phyloP scores from a whole-genome alignment of 2,888 invertebrate genomes.

The Spisula solida region DNA sequence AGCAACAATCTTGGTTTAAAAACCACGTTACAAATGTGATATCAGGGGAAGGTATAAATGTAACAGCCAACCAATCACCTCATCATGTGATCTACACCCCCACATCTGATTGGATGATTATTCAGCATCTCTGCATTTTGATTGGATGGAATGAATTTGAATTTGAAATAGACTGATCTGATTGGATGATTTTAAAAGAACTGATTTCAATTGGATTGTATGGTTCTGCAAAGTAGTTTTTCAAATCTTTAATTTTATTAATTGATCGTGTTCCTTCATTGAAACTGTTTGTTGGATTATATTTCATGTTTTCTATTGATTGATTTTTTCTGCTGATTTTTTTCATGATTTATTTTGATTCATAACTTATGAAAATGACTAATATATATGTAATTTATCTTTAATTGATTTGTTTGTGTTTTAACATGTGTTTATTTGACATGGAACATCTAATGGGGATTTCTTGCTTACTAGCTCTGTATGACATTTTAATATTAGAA shows the following conservation, averaged over 20 bases:
- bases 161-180: conserved; percentile 45
- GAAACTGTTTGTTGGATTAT: conserved; percentile 42
- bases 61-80: conserved; percentile 69
- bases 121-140: conserved; percentile 42
- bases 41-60: conserved; percentile 57
- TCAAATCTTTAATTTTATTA: conserved; percentile 31
- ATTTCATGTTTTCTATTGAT: conserved; percentile 38
- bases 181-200: conserved; percentile 46
- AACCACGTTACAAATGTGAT: conserved; percentile 68
- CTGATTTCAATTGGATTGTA: conserved; percentile 40
- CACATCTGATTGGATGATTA: conserved; percentile 70
- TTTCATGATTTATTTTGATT: conserved; percentile 42
- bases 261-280: conserved; percentile 51
- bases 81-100: conserved; percentile 70
- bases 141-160: conserved; percentile 56
- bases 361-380: conserved; percentile 44
- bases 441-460: conserved; percentile 38
- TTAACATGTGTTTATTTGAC: conserved; percentile 39
- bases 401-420: conserved; percentile 36
- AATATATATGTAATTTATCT: conserved; percentile 53
- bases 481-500: conserved; percentile 38
- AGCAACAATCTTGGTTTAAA: conserved; percentile 75
- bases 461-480: conserved; percentile 44
- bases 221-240: conserved; percentile 38
- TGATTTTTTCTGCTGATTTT: conserved; percentile 41